phyloP scores from a whole-genome alignment of 2,888 invertebrate genomes.

The Tryphoninae sp. region DNA sequence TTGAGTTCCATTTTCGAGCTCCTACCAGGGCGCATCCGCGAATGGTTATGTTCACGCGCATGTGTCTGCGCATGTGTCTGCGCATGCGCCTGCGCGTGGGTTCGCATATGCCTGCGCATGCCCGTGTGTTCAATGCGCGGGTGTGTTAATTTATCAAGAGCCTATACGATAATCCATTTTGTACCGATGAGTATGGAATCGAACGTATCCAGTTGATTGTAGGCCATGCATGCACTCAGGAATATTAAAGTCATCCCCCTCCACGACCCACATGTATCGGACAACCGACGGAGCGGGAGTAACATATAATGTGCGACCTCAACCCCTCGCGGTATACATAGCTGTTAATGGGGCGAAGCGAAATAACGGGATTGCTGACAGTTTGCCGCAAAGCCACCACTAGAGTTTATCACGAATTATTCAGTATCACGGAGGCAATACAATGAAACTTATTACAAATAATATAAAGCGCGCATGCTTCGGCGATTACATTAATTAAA shows the following conservation, averaged over 20 bases:
- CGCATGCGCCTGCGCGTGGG: not conserved
- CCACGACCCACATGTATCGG: not conserved
- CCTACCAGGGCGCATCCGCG: not conserved
- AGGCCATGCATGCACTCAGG: constrained; percentile 54
- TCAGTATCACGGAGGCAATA: too few species aligned
- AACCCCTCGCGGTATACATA: constrained; percentile 10
- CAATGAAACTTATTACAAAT: too few species aligned
- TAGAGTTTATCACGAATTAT: too few species aligned
- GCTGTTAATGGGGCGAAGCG: constrained; percentile 26
- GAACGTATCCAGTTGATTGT: constrained; percentile 13
- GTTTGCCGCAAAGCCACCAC: not conserved
- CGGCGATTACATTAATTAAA: too few species aligned
- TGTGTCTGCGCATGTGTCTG: too few species aligned
- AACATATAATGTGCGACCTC: constrained; percentile 12
- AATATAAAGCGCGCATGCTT: too few species aligned
- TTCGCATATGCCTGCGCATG: too few species aligned
- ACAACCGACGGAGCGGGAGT: constrained; percentile 5
- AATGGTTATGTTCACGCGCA: too few species aligned
- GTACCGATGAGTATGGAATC: constrained; percentile 38
- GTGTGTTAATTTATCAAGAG: too few species aligned
- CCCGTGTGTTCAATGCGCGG: too few species aligned
- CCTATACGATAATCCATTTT: constrained; percentile 19
- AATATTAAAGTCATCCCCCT: constrained; percentile 59
- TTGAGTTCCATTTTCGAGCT: too few species aligned
- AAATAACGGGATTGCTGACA: constrained; percentile 13